phyloP scores from a whole-genome alignment of 2,888 invertebrate genomes.

The Idaea dimidiata region DNA sequence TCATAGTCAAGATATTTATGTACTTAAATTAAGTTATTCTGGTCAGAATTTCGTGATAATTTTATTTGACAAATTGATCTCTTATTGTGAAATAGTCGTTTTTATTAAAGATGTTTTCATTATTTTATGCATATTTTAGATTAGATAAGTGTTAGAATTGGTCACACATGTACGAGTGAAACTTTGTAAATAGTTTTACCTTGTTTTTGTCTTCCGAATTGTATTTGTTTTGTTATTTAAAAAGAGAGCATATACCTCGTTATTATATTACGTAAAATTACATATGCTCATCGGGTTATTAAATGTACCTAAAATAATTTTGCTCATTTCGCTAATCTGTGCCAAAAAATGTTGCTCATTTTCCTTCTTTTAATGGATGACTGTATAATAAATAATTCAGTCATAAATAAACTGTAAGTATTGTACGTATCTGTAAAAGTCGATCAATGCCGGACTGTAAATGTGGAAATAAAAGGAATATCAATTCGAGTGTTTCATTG shows the following conservation, averaged over 20 bases:
- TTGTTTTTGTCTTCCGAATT: background rate
- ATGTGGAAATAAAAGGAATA: slow-evolving; percentile 14
- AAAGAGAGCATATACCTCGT: background rate
- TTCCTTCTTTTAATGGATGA: background rate
- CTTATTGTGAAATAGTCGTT: background rate
- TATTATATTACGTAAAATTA: background rate
- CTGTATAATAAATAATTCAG: background rate
- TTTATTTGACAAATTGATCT: background rate
- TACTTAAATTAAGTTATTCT: background rate
- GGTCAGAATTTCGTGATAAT: background rate
- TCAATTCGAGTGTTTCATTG: slow-evolving; percentile 26
- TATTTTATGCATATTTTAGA: background rate
- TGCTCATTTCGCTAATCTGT: background rate
- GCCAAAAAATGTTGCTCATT: background rate
- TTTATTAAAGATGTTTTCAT: background rate
- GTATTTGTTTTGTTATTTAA: background rate
- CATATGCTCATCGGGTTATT: background rate
- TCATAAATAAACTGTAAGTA: background rate
- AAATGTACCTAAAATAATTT: background rate
- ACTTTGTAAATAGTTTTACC: background rate
- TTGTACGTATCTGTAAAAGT: background rate
- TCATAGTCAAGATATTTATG: background rate
- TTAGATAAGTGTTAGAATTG: background rate
- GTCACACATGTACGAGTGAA: background rate
- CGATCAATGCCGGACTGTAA: background rate